A percentile compares a stretch with the other conserved stretches of the same genome.
These are phyloP conservation scores for Sminthopsis crassicaudata DNA, from an alignment of 2,113 vertebrate species.

Conservation along the genomic window DNA sequence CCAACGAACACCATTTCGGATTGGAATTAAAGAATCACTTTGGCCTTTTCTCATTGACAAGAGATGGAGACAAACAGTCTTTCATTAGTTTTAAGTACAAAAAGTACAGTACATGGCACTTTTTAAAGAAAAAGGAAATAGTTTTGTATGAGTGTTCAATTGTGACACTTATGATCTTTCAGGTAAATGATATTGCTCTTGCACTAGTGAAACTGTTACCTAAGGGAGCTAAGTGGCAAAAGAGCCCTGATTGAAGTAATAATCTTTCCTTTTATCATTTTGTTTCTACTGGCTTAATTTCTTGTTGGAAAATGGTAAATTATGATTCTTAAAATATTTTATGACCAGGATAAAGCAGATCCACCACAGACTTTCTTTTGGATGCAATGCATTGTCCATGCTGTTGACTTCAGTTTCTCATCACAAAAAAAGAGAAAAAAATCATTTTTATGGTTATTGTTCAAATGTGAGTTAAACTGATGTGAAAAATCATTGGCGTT, in stretches of 20 bases:
- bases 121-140: conserved; percentile 85
- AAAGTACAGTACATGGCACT: conserved; percentile 83
- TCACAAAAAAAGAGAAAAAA: not conserved
- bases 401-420: conserved; percentile 52
- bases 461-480: conserved; percentile 67
- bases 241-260: conserved; percentile 69
- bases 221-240: conserved; percentile 69
- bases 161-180: conserved; percentile 80
- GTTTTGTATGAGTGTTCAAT: conserved; percentile 88
- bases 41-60: conserved; percentile 98
- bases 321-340: conserved; percentile 71
- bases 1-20: conserved; percentile 89
- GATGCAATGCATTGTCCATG: conserved; percentile 71
- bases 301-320: conserved; percentile 54
- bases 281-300: conserved; percentile 68
- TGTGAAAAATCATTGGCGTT: conserved; percentile 70
- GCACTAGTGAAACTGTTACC: conserved; percentile 81
- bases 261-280: conserved; percentile 63
- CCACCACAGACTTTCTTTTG: conserved; percentile 70
- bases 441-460: conserved; percentile 56
- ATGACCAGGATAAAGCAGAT: conserved; percentile 68
- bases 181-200: conserved; percentile 83
- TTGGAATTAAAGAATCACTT: conserved; percentile 91
- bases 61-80: conserved; percentile 96
- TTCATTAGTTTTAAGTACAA: conserved; percentile 87